Conservation (phyloP, 2,113 vertebrate species). For the Podarcis raffonei region DNA sequence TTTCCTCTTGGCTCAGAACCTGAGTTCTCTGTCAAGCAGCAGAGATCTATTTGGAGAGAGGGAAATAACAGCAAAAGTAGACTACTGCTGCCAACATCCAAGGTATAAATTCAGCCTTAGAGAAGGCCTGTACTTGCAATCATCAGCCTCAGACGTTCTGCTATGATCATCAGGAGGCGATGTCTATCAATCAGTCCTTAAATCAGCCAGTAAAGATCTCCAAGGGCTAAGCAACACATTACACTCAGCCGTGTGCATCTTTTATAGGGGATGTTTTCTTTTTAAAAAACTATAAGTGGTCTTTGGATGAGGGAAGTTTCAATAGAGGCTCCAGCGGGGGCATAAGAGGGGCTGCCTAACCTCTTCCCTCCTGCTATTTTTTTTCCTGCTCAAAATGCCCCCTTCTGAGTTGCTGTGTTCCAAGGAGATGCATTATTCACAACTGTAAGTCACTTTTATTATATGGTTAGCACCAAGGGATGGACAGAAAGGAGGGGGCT, state of each 20-base stretch:
- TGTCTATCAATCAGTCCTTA: conserved; percentile 65
- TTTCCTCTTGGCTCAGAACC: conserved; percentile 31
- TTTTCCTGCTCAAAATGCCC: not conserved
- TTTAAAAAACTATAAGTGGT: not conserved
- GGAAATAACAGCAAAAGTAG: conserved; percentile 41
- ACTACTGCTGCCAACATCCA: conserved; percentile 23
- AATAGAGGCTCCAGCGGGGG: not conserved
- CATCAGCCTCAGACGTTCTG: conserved; percentile 62
- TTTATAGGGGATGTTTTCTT: not conserved
- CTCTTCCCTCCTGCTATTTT: not conserved
- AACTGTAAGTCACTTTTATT: conserved; percentile 22
- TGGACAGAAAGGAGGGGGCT: not conserved
- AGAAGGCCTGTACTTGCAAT: conserved; percentile 63
- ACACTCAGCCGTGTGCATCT: not conserved
- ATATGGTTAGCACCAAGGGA: conserved; percentile 48
- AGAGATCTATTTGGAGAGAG: conserved; percentile 46
- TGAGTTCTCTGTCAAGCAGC: conserved; percentile 28
- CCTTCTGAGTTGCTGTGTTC: not conserved
- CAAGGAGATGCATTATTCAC: not conserved
- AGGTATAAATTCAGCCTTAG: conserved; percentile 53
- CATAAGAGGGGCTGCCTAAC: not conserved
- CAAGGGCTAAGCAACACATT: not conserved
- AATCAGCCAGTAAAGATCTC: conserved; percentile 43
- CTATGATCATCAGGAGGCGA: conserved; percentile 67
- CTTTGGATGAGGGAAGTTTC: not conserved